Evolutionary conservation across 2,113 vertebrate species (phyloP).

Genomic region (Conger conger): DNA sequence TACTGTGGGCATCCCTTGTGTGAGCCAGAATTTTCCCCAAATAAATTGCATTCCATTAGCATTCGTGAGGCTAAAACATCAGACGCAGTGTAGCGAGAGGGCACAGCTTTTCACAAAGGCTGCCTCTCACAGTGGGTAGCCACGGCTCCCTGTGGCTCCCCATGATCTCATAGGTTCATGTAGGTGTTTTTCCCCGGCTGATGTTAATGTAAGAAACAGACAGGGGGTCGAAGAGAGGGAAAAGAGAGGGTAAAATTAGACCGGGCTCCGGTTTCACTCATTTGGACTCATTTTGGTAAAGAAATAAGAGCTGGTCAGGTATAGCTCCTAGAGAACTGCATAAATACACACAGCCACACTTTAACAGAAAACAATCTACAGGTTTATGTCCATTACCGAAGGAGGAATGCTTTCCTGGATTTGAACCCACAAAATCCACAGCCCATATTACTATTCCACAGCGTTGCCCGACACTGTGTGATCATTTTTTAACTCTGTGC

Average conservation of each 20-base stretch:
- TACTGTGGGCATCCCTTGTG: neutral
- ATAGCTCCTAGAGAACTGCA: conserved; percentile 27
- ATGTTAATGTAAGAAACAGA: conserved; percentile 55
- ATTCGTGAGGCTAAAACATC: conserved; percentile 26
- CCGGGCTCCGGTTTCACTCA: too few relatives aligned
- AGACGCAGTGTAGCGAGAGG: neutral
- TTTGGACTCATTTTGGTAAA: too few relatives aligned
- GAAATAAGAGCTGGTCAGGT: neutral
- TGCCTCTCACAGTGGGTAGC: conserved; percentile 12
- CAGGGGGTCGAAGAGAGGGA: conserved; percentile 32
- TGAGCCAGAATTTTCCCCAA: conserved; percentile 25
- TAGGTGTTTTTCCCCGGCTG: conserved; percentile 55
- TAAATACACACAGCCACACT: conserved; percentile 18
- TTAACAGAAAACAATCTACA: neutral
- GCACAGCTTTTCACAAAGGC: conserved; percentile 46
- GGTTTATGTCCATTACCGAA: neutral
- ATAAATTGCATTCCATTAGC: conserved; percentile 35
- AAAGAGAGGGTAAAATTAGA: conserved; percentile 21
- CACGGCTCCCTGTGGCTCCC: conserved; percentile 45
- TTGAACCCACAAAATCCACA: neutral
- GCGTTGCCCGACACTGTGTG: neutral
- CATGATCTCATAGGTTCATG: conserved; percentile 71
- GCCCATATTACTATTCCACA: neutral
- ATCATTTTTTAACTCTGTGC: neutral
- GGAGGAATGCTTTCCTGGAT: neutral